Evolutionary conservation across 2,888 invertebrate genomes (phyloP).

Genomic region (Electrophaes corylata): DNA sequence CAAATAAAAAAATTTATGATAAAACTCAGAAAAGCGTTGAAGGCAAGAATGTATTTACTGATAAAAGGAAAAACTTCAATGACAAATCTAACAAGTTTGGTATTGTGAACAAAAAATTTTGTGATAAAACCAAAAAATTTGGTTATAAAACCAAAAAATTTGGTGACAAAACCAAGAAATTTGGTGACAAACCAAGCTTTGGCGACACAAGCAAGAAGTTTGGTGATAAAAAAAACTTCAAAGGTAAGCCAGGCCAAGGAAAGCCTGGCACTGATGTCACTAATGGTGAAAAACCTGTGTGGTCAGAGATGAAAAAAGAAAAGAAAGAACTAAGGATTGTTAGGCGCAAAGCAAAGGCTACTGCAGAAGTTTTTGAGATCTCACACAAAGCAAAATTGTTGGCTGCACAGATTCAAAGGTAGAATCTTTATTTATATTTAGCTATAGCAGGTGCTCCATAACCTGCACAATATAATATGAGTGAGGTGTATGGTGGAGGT

Average conservation of each 20-base stretch:
- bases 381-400: conserved; percentile 75
- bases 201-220: conserved; percentile 29
- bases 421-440: conserved; percentile 10
- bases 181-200: conserved; percentile 31
- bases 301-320: conserved; percentile 90
- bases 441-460: too few species aligned
- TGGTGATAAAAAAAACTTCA: conserved; percentile 34
- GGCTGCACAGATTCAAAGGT: conserved; percentile 77
- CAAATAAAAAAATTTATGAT: conserved; percentile 22
- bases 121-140: conserved; percentile 32
- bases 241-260: conserved; percentile 33
- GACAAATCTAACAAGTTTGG: conserved; percentile 30
- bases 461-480: too few species aligned
- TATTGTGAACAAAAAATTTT: conserved; percentile 17
- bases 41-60: conserved; percentile 26
- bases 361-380: conserved; percentile 73
- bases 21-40: conserved; percentile 24
- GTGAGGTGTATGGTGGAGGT: too few species aligned
- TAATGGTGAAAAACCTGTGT: conserved; percentile 83
- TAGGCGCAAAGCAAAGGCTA: conserved; percentile 85
- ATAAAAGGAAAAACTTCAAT: conserved; percentile 19
- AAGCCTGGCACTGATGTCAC: conserved; percentile 27
- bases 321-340: conserved; percentile 88
- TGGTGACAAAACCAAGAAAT: conserved; percentile 30
- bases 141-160: conserved; percentile 25